Conservation (phyloP, 2,113 vertebrate genomes). For the Datnioides undecimradiatus region DNA sequence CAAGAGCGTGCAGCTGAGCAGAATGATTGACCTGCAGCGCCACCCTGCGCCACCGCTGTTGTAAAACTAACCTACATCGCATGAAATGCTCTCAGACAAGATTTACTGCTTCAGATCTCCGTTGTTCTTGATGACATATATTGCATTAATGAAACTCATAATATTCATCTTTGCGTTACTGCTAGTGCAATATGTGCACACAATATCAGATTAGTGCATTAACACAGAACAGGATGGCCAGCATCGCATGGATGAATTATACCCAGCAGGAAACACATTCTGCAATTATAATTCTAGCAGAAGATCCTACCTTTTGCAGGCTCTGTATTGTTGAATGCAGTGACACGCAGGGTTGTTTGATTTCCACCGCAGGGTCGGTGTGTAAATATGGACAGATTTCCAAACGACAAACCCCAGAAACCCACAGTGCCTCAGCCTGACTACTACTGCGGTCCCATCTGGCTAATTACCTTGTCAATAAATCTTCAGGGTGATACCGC, state of each 20-base stretch:
- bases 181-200: not conserved
- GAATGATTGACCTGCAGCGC: constrained; percentile 37
- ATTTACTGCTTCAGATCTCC: not conserved
- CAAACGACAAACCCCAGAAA: not conserved
- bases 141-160: not conserved
- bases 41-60: constrained; percentile 61
- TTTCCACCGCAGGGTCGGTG: not conserved
- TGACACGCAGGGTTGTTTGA: not conserved
- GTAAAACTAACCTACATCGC: not conserved
- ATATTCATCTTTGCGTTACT: not conserved
- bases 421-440: not conserved
- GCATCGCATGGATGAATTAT: not conserved
- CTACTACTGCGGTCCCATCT: constrained; percentile 68
- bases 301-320: constrained; percentile 42
- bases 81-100: not conserved
- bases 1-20: not conserved
- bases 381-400: not conserved
- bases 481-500: constrained; percentile 50
- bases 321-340: not conserved
- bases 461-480: constrained; percentile 76
- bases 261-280: constrained; percentile 7
- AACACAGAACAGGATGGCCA: not conserved
- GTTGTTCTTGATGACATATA: not conserved
- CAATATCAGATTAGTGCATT: not conserved
- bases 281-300: not conserved